phyloP scores from a whole-genome alignment of 2,113 vertebrate genomes.

The Notarius lentiginosus region DNA sequence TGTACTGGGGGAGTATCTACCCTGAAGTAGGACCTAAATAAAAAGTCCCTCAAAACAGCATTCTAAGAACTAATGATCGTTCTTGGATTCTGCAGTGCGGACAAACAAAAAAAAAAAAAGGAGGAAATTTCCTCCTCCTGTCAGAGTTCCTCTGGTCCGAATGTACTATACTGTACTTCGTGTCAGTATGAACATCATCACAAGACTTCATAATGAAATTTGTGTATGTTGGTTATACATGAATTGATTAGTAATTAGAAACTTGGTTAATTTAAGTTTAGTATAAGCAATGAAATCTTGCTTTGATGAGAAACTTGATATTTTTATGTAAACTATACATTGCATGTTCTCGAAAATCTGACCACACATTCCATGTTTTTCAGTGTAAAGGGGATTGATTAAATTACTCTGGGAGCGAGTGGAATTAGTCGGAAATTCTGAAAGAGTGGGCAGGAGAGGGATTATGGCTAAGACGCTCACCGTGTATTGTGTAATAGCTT shows the following conservation, averaged over 20 bases:
- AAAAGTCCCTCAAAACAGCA: no score
- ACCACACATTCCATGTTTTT: not conserved
- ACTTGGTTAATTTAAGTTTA: not conserved
- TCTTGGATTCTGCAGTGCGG: no score
- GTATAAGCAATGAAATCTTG: not conserved
- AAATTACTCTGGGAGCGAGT: not conserved
- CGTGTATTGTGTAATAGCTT: not conserved
- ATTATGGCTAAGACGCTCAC: not conserved
- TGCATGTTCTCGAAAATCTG: not conserved
- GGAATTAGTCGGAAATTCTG: slow-evolving; percentile 2
- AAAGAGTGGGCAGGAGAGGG: slow-evolving; percentile 6
- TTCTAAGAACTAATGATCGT: no score
- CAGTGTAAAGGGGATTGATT: not conserved
- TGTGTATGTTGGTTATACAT: not conserved
- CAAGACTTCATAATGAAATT: not conserved
- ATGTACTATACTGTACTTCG: no score
- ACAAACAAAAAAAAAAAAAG: no score
- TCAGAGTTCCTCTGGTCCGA: no score
- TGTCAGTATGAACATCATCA: not conserved
- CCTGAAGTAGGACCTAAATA: no score
- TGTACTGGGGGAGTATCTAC: no score
- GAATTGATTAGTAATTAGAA: not conserved
- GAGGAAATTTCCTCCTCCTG: no score
- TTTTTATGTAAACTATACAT: not conserved
- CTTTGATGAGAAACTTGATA: not conserved